Evolutionary conservation across 2,888 invertebrate genomes (phyloP).

Genomic region (Magallana nippona): DNA sequence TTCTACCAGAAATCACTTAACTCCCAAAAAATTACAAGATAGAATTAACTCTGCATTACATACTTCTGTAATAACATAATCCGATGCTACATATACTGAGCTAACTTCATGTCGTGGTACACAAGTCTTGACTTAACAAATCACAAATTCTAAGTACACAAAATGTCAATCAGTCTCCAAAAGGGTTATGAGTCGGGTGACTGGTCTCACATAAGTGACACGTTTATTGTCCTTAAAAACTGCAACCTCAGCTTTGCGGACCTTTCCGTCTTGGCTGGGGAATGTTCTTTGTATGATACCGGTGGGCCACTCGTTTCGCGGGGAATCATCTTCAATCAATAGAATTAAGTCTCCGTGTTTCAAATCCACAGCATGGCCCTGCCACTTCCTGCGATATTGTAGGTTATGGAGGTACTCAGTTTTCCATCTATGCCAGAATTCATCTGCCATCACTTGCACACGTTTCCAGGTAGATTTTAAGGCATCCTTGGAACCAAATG

Average conservation of each 20-base stretch:
- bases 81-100: background rate
- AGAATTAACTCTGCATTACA: background rate
- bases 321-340: conserved; percentile 45
- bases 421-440: conserved; percentile 53
- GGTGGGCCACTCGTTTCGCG: conserved; percentile 50
- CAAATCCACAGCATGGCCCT: background rate
- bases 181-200: conserved; percentile 36
- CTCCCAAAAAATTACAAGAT: background rate
- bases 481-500: conserved; percentile 44
- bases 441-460: conserved; percentile 50
- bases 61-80: background rate
- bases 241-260: conserved; percentile 37
- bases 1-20: conserved; percentile 41
- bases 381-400: conserved; percentile 51
- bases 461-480: conserved; percentile 50
- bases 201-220: conserved; percentile 38
- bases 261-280: conserved; percentile 45
- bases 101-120: background rate
- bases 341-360: conserved; percentile 52
- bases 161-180: conserved; percentile 33
- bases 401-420: conserved; percentile 49
- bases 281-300: conserved; percentile 46
- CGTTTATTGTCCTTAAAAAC: conserved; percentile 36
- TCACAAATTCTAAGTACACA: background rate
- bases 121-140: background rate